Base-by-base conservation (phyloP, 2,113 vertebrate genomes). In the Notiomystis cincta region DNA sequence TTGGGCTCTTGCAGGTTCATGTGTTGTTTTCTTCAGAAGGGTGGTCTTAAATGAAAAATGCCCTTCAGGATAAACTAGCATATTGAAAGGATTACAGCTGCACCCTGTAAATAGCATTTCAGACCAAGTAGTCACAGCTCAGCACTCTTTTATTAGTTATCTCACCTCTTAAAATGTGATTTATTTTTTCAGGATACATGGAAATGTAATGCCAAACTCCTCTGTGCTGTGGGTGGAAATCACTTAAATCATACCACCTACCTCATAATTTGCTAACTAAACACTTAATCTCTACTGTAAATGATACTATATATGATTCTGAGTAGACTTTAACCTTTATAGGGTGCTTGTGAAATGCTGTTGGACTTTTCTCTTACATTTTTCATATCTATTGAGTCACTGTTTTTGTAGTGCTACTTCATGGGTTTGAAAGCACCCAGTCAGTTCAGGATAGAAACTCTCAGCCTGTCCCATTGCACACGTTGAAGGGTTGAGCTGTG, bases 51-150 rank as follows among this genome's bases (percentile, higher is more conserved):
- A 71, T 82, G 69, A 84, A 90, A 92, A 86, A 77, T 75, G 21
- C 48, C 78, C 56, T 89, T 83, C 48, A 69, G 51, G 60, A 51
- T 92, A 86, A 87, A 73, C 57, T 28, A 44, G 62, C 45, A 27
- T 54, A 51, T 93, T 90, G 50, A 64, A 70, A 76, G 44, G 45
- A 91, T 95, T 93, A 71, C 83, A 80, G 83, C 89, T 95, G 79
- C 42, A 60, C 57, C 50, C 51, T 66, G 45, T 80, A 92, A 97
- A 80, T 24, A 64, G 75, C 53, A 24, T 48, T 87, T 83, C 64
- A 80, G 76, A 71, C 64, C 42, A 64, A 58, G 48, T 1, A 75
- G 64, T 87, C 60, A 50, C 58, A 95, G 51, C 82, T 90, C 71
- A 77, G 54, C 56, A 64, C 50, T 89, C 82, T 82, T 76, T 33